Conservation (phyloP, 2,888 invertebrate species). For the Sialis fuliginosa region DNA sequence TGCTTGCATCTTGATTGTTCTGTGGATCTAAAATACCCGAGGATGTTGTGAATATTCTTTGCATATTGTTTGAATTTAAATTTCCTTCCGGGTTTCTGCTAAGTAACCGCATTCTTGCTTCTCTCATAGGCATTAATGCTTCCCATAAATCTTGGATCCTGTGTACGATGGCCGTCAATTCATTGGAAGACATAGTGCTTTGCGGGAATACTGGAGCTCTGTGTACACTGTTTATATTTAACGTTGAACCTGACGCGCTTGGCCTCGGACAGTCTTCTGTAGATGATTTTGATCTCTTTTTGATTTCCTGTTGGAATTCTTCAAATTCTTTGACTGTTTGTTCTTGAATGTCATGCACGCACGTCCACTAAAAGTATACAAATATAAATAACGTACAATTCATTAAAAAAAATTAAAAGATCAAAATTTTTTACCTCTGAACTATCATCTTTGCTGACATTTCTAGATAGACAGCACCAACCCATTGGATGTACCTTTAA, state of each 20-base stretch:
- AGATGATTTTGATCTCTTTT: neutral
- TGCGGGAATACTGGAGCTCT: constrained; percentile 14
- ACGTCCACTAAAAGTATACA: constrained; percentile 58
- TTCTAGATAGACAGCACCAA: constrained; percentile 76
- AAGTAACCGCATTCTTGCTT: constrained; percentile 36
- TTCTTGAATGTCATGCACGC: constrained; percentile 83
- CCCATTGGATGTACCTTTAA: constrained; percentile 78
- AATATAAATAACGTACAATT: neutral
- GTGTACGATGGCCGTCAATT: neutral
- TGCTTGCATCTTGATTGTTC: constrained; percentile 10
- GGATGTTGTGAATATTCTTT: constrained; percentile 3
- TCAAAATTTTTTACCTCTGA: constrained; percentile 46
- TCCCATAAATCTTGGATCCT: constrained; percentile 44
- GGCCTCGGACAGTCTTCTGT: neutral
- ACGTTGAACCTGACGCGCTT: constrained; percentile 9
- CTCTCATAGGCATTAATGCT: constrained; percentile 44
- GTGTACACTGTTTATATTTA: constrained; percentile 20
- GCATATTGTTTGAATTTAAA: constrained; percentile 6
- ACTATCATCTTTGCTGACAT: constrained; percentile 68
- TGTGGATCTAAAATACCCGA: constrained; percentile 4
- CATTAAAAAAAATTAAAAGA: neutral
- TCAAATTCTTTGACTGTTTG: constrained; percentile 26
- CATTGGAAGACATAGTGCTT: neutral
- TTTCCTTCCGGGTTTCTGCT: constrained; percentile 21
- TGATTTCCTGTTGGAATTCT: constrained; percentile 18